Evolutionary conservation across 2,113 vertebrate genomes (phyloP).

Genomic region (Casuarius casuarius): DNA sequence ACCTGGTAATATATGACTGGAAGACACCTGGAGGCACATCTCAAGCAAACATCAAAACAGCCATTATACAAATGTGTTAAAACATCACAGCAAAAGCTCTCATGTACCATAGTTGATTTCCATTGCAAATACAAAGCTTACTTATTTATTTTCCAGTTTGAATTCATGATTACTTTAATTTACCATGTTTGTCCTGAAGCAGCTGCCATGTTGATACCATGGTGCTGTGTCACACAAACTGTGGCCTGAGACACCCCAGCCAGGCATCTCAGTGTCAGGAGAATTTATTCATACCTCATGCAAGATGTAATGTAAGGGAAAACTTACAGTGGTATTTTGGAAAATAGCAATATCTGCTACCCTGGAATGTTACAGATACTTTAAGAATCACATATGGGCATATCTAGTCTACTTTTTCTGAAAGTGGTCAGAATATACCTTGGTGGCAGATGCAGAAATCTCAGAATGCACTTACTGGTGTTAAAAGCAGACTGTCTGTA

Average conservation of each 20-base stretch:
- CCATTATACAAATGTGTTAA: slow-evolving; percentile 8
- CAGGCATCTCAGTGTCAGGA: slow-evolving; percentile 10
- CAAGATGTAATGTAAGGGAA: slow-evolving; percentile 2
- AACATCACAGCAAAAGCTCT: slow-evolving; percentile 51
- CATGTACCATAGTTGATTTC: background rate
- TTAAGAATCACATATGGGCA: slow-evolving; percentile 21
- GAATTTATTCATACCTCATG: slow-evolving; percentile 34
- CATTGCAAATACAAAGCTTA: slow-evolving; percentile 54
- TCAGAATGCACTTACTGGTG: background rate
- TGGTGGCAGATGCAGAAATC: background rate
- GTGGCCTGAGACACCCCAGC: background rate
- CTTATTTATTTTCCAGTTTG: slow-evolving; percentile 52
- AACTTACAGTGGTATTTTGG: slow-evolving; percentile 13
- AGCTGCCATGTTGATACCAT: slow-evolving; percentile 13
- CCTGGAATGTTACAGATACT: slow-evolving; percentile 27
- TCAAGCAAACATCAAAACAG: slow-evolving; percentile 47
- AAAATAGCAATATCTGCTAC: slow-evolving; percentile 36
- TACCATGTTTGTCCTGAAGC: slow-evolving; percentile 4
- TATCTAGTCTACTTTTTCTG: background rate
- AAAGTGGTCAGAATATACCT: slow-evolving; percentile 6
- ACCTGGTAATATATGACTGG: background rate
- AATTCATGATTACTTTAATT: slow-evolving; percentile 54
- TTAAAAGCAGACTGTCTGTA: background rate
- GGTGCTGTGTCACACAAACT: slow-evolving; percentile 40
- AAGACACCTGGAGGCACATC: background rate